Evolutionary conservation across 2,113 vertebrate genomes (phyloP), one percentile per base, ranked within the genome.

Genomic region (Phaethon lepturus): DNA sequence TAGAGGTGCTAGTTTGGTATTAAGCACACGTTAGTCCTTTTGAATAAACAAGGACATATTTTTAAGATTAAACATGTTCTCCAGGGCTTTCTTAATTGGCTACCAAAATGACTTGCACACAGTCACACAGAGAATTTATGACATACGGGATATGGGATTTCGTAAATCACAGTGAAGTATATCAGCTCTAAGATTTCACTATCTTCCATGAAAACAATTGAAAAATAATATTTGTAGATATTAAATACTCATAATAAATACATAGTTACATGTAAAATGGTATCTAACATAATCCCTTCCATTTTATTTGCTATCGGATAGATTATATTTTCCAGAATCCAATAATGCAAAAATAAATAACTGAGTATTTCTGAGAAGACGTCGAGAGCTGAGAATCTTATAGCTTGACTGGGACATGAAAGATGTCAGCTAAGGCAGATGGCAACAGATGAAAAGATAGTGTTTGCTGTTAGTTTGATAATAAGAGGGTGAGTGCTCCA

Each of bases 391-490:
- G 74, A 83, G 69, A 91, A 56, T 68, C 64, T 58, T 75, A 17
- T 44, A 93, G 84, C 42, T 78, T 93, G 69, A 42, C 86, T 85
- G 66, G 49, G 73, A 89, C 84, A 59, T 85, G 69, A 85, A 68
- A 83, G 77, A 84, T 76, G 84, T 69, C 93, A 91, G 69, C 73
- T 42, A 72, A 92, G 66, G 91, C 69, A 97, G 72, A 74, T 0
- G 0, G 71, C 59, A 92, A 52, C 53, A 68, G 73, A 93, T 82
- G 49, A 94, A 93, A 94, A 87, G 62, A 82, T 50, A 53, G 62
- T 81, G 60, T 94, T 96, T 95, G 91, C 93, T 95, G 56, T 67
- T 89, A 85, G 88, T 72, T 95, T 91, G 84, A 81, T 85, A 95
- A 93, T 75, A 82, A 79, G 86, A 91, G 50, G 28, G 53, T 29